Percentiles rank a stretch among this genome's conserved stretches.
These are phyloP conservation scores for Premnoplex brunnescens DNA, from an alignment of 2,797 vertebrate genomes.

Conservation along the genomic window DNA sequence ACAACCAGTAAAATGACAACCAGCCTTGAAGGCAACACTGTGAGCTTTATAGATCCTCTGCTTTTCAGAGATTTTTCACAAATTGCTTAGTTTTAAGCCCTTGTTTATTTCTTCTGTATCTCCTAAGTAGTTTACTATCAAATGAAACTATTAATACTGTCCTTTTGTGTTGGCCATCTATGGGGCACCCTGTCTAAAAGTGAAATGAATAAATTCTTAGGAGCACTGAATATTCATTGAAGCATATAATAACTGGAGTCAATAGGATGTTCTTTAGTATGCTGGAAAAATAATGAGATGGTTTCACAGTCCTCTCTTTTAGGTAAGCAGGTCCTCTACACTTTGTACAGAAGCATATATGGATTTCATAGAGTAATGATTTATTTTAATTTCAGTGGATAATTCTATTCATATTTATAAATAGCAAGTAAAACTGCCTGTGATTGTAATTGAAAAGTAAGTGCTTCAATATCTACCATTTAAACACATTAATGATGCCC, in stretches of 20 bases:
- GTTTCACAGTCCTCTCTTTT: neutral
- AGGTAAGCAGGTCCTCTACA: neutral
- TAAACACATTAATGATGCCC: accelerated
- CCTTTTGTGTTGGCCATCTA: neutral
- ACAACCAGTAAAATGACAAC: neutral
- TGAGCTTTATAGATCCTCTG: neutral
- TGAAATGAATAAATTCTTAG: neutral
- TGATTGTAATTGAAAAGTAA: neutral
- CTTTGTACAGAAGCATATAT: neutral
- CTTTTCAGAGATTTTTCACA: neutral
- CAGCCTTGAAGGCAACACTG: neutral
- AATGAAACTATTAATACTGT: neutral
- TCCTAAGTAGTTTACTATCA: neutral
- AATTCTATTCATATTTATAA: neutral
- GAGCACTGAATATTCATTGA: neutral
- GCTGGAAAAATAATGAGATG: neutral
- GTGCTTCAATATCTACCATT: neutral
- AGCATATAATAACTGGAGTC: neutral
- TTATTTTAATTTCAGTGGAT: neutral
- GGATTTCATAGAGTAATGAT: neutral
- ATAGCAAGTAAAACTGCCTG: neutral
- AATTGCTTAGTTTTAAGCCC: neutral
- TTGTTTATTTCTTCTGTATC: neutral
- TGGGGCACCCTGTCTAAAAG: neutral
- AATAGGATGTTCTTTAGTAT: neutral